Base-by-base conservation (phyloP, 2,113 vertebrate species). In the Atractosteus spatula region DNA sequence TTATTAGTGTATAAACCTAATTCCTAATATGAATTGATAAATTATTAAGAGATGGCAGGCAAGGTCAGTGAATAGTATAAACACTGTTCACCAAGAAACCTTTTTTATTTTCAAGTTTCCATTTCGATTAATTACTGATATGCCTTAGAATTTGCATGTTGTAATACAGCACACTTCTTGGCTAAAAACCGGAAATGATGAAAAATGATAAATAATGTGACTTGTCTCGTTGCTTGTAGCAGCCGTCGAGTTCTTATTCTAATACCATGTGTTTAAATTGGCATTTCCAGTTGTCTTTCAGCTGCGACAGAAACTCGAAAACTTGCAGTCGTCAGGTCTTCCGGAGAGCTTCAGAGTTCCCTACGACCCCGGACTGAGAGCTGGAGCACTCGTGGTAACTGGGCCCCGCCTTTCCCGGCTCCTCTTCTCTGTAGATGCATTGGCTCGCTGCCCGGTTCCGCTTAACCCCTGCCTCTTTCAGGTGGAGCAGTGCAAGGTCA, bases 401-500 rank as follows among this genome's bases (percentile, higher is more conserved):
- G 54, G 68, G 69, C 4, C 17, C 47, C 71, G 8, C 41, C 8
- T 55, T 41, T 43, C 47, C 10, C 29, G 11, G 7, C 47, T 54
- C n/a, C 29, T 13, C 13, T 41, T 13, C 62, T 42, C 29, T 42
- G 14, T 29, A 29, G 44, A 1, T 8, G 2, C 14, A 59, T 1
- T 3, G 68, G 12, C 3, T 51, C 5, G 47, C 47, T 51, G 47
- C 10, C 1, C 47, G 1, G n/a, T 6, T 54, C 1, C 4, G 45
- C 3, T 13, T 73, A 12, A 55, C 41, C 66, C 68, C 0, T 0
- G 69, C 68, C 81, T 74, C 74, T 86, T 78, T 55, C 84, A 99
- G 97, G 94, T 97, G 71, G 98, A 99, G 77, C 98, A 96, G 83
- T 98, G 98, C 78, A 99, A 99, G 89, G 95, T 99, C 64, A 99